phyloP scores from a whole-genome alignment of 2,113 vertebrate species.

The Gallinago paraguaiae region DNA sequence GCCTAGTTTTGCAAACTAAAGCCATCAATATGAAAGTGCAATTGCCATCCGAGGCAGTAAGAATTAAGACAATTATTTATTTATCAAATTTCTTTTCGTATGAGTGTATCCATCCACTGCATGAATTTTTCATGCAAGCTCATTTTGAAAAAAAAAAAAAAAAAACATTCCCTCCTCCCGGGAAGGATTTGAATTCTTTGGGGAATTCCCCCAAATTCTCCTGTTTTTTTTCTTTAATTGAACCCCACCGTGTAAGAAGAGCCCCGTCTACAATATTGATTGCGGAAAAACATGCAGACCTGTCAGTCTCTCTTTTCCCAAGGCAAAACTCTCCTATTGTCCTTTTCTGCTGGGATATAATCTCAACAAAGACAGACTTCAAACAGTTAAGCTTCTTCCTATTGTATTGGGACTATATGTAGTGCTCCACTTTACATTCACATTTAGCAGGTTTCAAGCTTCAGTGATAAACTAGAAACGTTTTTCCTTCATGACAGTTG shows the following conservation, averaged over 20 bases:
- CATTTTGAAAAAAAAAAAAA: constrained; percentile 58
- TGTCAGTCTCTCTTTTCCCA: constrained; percentile 68
- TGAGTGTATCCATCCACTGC: constrained; percentile 60
- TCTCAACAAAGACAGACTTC: constrained; percentile 66
- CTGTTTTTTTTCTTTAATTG: constrained; percentile 67
- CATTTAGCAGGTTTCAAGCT: constrained; percentile 64
- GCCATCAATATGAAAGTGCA: constrained; percentile 43
- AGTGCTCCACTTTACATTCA: constrained; percentile 45
- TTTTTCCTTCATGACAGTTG: constrained; percentile 64
- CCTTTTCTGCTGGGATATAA: constrained; percentile 40
- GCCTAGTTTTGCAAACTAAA: constrained; percentile 59
- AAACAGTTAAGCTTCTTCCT: constrained; percentile 60
- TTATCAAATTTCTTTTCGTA: constrained; percentile 56
- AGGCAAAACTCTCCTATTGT: constrained; percentile 46
- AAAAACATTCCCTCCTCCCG: constrained; percentile 50
- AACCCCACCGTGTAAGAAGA: constrained; percentile 49
- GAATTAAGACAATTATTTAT: constrained; percentile 72
- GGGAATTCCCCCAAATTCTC: constrained; percentile 76
- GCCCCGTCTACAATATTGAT: constrained; percentile 74
- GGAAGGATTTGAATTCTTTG: constrained; percentile 71
- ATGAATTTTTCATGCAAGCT: constrained; percentile 73
- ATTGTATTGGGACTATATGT: constrained; percentile 29
- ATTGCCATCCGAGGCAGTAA: constrained; percentile 58
- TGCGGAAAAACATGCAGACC: constrained; percentile 56
- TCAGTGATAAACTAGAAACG: constrained; percentile 40